phyloP scores from a whole-genome alignment of 2,888 invertebrate genomes.

The Dynastes tityus region DNA sequence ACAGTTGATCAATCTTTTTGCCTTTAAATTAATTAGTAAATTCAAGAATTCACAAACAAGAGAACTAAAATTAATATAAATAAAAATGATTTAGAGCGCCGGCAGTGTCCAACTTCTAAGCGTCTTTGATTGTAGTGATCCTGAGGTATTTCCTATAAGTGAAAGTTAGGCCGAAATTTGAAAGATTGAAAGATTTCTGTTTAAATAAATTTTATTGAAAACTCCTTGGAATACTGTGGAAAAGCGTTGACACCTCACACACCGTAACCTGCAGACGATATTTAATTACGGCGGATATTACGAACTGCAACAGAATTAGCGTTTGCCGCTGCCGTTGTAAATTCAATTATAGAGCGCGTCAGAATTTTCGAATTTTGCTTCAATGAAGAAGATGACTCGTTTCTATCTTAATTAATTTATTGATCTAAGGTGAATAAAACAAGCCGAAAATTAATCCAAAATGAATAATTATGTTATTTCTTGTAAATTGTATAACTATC shows the following conservation, averaged over 20 bases:
- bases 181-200: too few species aligned
- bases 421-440: not conserved
- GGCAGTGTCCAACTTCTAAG: too few species aligned
- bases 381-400: not conserved
- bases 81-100: too few species aligned
- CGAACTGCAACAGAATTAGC: conserved; percentile 38
- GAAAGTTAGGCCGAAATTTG: too few species aligned
- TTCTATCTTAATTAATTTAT: not conserved
- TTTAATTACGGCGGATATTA: conserved; percentile 49
- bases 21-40: too few species aligned
- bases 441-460: not conserved
- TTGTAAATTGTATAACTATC: too few species aligned
- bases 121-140: too few species aligned
- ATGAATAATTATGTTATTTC: too few species aligned
- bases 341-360: conserved; percentile 39
- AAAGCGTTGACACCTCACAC: conserved; percentile 19
- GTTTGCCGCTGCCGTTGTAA: conserved; percentile 6
- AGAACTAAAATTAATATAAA: too few species aligned
- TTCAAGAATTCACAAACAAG: too few species aligned
- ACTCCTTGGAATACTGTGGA: not conserved
- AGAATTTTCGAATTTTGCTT: conserved; percentile 25
- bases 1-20: too few species aligned
- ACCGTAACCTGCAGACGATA: conserved; percentile 36
- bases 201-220: conserved; percentile 2
- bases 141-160: too few species aligned